Evolutionary conservation across 1,140 invertebrate species (phyloP).

Genomic region (Drosophila asahinai): DNA sequence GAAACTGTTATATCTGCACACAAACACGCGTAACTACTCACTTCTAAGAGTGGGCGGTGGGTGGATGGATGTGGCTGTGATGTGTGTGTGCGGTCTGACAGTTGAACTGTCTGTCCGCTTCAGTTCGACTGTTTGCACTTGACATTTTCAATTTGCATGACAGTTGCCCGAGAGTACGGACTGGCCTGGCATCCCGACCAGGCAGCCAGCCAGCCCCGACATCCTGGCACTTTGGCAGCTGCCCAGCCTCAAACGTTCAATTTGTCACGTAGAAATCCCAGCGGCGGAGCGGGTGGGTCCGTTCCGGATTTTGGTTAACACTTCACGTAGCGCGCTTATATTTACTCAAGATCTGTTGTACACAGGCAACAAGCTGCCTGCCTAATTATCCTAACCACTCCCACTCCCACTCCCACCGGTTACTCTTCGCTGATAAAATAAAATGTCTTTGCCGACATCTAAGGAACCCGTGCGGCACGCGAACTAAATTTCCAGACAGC

Average conservation of each 20-base stretch:
- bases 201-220: neutral
- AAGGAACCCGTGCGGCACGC: constrained; percentile 35
- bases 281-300: neutral
- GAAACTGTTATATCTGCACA: constrained; percentile 47
- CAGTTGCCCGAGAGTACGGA: constrained; percentile 48
- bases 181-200: constrained; percentile 8
- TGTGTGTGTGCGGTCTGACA: constrained; percentile 36
- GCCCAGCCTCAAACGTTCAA: constrained; percentile 49
- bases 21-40: constrained; percentile 32
- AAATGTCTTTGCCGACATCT: constrained; percentile 59
- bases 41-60: constrained; percentile 6
- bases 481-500: constrained; percentile 46
- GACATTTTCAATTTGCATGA: constrained; percentile 83
- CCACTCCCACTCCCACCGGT: neutral
- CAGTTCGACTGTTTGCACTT: constrained; percentile 76
- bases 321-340: constrained; percentile 51
- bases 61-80: neutral
- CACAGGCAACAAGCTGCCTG: constrained; percentile 34
- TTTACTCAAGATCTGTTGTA: constrained; percentile 50
- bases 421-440: constrained; percentile 58
- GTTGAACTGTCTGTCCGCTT: constrained; percentile 41
- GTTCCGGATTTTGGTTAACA: constrained; percentile 54
- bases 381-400: constrained; percentile 35
- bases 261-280: constrained; percentile 52
- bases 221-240: constrained; percentile 36